Evolutionary conservation across 2,888 invertebrate species (phyloP).

Genomic region (Seira ritae): DNA sequence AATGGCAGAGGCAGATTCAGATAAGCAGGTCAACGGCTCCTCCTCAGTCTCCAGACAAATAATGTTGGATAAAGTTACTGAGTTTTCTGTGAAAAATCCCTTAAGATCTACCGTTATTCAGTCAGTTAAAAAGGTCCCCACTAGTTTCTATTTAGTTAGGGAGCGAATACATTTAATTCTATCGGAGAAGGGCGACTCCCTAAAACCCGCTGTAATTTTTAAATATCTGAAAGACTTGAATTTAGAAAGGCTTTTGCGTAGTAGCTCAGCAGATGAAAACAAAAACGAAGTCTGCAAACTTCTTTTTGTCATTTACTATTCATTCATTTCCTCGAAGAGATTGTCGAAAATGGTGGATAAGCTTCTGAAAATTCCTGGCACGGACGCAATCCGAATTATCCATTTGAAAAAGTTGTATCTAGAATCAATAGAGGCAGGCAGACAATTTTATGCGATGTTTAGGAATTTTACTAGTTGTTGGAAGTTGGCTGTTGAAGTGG

Average conservation of each 20-base stretch:
- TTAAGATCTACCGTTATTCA: not conserved
- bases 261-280: no score
- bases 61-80: no score
- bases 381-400: slow-evolving; percentile 3
- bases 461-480: not conserved
- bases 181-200: not conserved
- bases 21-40: no score
- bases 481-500: slow-evolving; percentile 21
- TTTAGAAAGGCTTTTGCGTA: no score
- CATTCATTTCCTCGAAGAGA: no score
- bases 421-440: slow-evolving; percentile 8
- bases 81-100: not conserved
- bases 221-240: slow-evolving; percentile 2
- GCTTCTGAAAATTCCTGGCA: not conserved
- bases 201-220: not conserved
- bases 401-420: slow-evolving; percentile 30
- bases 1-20: no score
- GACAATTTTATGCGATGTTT: slow-evolving; percentile 18
- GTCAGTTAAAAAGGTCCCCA: not conserved
- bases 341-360: no score
- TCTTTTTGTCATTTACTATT: no score
- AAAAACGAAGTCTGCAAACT: no score
- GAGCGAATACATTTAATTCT: slow-evolving; percentile 20
- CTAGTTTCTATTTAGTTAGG: slow-evolving; percentile 19
- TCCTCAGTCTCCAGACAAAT: no score